Base-by-base conservation (phyloP, 1,140 invertebrate species). In the Drosophila tsacasi region DNA sequence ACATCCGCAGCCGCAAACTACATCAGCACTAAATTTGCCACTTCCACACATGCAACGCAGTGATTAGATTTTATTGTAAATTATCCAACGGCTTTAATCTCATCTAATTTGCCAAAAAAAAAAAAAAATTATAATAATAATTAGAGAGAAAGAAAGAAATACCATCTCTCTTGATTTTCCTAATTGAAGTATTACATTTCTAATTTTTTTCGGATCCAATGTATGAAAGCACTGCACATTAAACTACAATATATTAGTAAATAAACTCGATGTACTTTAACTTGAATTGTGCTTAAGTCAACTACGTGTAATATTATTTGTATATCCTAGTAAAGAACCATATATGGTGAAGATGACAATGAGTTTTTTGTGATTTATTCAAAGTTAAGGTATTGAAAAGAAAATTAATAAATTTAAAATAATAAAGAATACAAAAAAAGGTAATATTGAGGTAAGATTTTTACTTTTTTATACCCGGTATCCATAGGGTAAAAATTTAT, bases 131-230 rank as follows among this genome's bases (percentile, higher is more conserved):
- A 50, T 62, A 62, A 25, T 63, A 54, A 30, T 32, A 35, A 42
- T 23, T 40, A 50, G 35, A 32, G 32, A 23, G n/a, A n/a, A n/a
- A n/a, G n/a, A n/a, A n/a, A 47, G 35, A 64, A 46, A 42, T 15
- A 64, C 49, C 52, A 62, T 67, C 42, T 49, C 17, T 50, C 21
- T 62, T 66, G 17, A 76, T 74, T 79, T 79, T 72, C 52, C 49
- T 87, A 61, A 80, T 68, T 67, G n/a, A 73, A 77, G 79, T 87
- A 86, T 86, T 79, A 69, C 60, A 79, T 75, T 81, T 71, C 49
- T 55, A 47, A 68, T 37, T 72, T 55, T 54, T 44, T 50, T 30
- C 60, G 12, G 27, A 37, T 21, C 6, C 8, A 32, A 59, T 37
- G 37, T 57, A 37, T 42, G 8, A 35, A 60, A 35, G 17, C 61